phyloP scores from a whole-genome alignment of 2,113 vertebrate genomes.

The Acrocephalus kingi region DNA sequence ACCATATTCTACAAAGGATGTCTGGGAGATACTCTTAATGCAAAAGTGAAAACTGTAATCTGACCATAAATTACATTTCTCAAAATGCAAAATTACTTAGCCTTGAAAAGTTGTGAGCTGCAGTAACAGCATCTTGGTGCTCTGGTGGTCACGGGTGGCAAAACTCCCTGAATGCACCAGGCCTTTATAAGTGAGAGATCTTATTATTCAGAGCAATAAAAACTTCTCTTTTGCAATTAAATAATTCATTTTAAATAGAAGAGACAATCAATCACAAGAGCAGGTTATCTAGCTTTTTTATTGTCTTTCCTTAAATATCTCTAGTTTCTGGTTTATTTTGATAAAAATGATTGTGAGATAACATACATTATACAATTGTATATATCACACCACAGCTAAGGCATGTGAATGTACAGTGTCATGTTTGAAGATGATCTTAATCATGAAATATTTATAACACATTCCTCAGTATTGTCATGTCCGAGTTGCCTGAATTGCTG shows the following conservation, averaged over 20 bases:
- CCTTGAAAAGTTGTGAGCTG: slow-evolving; percentile 15
- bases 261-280: background rate
- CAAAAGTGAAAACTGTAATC: background rate
- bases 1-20: background rate
- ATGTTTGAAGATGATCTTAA: slow-evolving; percentile 11
- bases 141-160: slow-evolving; percentile 1
- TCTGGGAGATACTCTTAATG: background rate
- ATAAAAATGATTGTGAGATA: background rate
- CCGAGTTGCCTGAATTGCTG: background rate
- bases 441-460: slow-evolving; percentile 27
- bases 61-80: background rate
- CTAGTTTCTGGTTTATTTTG: background rate
- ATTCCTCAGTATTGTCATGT: slow-evolving; percentile 2
- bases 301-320: background rate
- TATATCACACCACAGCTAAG: background rate
- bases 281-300: background rate
- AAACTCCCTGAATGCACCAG: background rate
- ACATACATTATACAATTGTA: background rate
- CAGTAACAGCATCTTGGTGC: background rate
- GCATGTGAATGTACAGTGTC: background rate
- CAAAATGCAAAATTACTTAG: background rate
- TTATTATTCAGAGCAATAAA: slow-evolving; percentile 15
- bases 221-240: slow-evolving; percentile 15
- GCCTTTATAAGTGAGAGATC: background rate
- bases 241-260: background rate